Evolutionary conservation across 2,888 invertebrate genomes (phyloP).

Genomic region (Gandaritis pyraliata): DNA sequence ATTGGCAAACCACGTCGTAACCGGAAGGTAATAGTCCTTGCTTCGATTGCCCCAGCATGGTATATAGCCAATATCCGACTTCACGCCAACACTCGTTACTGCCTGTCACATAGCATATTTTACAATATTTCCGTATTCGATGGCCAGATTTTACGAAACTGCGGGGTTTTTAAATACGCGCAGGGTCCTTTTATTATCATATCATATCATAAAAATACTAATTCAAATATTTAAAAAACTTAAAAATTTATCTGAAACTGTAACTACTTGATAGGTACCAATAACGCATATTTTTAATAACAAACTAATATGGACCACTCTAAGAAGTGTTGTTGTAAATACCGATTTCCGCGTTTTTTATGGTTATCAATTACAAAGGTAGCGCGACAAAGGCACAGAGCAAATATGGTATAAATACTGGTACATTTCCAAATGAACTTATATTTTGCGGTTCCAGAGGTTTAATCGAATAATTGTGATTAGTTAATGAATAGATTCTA

Average conservation of each 20-base stretch:
- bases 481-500: background rate
- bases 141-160: background rate
- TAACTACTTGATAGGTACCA: too few relatives aligned
- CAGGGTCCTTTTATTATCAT: too few relatives aligned
- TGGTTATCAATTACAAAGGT: slow-evolving; percentile 43
- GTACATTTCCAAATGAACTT: slow-evolving; percentile 8
- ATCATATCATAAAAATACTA: too few relatives aligned
- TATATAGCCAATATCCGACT: slow-evolving; percentile 30
- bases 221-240: too few relatives aligned
- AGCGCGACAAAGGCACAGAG: slow-evolving; percentile 44
- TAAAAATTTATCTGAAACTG: too few relatives aligned
- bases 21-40: slow-evolving; percentile 65
- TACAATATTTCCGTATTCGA: slow-evolving; percentile 25
- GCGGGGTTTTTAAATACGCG: background rate
- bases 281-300: slow-evolving; percentile 21
- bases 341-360: slow-evolving; percentile 57
- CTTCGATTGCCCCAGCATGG: slow-evolving; percentile 36
- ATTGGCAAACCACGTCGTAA: slow-evolving; percentile 56
- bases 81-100: slow-evolving; percentile 17
- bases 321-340: slow-evolving; percentile 42
- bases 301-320: slow-evolving; percentile 39
- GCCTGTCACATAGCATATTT: background rate
- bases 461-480: too few relatives aligned
- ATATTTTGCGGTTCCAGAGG: background rate
- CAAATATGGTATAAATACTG: slow-evolving; percentile 38